A percentile compares a stretch with the other conserved stretches of the same genome.
Conservation (phyloP, 2,113 vertebrate species). For the Myrmophylax atrothorax region DNA sequence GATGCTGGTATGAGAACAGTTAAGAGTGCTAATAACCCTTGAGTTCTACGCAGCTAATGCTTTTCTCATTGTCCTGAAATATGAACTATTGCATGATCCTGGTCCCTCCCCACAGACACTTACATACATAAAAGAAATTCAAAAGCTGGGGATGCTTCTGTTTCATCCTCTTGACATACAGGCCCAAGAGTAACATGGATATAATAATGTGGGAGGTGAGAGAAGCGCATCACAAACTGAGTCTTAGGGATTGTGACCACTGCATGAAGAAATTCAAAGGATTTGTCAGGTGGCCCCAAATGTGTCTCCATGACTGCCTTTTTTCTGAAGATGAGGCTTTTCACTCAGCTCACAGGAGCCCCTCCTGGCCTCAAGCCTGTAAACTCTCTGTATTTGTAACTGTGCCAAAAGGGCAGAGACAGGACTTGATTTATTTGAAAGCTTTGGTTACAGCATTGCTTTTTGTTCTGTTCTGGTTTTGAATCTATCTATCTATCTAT, state of each 20-base stretch:
- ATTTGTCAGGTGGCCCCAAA: background rate
- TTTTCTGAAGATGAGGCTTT: background rate
- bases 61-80: background rate
- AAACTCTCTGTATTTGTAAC: background rate
- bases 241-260: background rate
- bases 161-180: background rate
- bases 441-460: too few relatives aligned
- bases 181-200: background rate
- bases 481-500: too few relatives aligned
- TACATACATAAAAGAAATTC: background rate
- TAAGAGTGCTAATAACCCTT: background rate
- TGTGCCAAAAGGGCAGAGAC: too few relatives aligned
- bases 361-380: background rate
- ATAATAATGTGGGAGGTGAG: background rate
- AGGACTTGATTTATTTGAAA: too few relatives aligned
- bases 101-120: fast-evolving
- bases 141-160: background rate
- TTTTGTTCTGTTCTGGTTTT: too few relatives aligned
- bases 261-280: background rate
- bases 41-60: background rate
- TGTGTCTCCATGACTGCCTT: background rate
- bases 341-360: background rate
- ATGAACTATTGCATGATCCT: background rate
- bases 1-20: background rate
- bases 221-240: background rate